phyloP scores from a whole-genome alignment of 2,888 invertebrate genomes.

The Drosophila kanekoi region DNA sequence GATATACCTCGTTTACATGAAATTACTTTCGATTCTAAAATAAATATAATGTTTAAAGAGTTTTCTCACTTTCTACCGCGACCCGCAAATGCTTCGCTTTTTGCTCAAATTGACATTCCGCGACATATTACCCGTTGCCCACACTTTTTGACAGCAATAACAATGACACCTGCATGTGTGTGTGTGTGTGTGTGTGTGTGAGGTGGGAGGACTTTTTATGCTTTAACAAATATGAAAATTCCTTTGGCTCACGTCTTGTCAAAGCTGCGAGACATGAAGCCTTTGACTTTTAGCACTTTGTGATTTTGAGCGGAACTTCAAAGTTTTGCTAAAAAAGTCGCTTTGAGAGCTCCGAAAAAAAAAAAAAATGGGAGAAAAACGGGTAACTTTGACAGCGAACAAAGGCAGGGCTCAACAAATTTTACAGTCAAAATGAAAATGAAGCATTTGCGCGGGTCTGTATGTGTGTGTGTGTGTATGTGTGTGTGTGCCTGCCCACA shows the following conservation, averaged over 20 bases:
- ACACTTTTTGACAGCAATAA: conserved; percentile 1
- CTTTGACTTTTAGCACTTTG: conserved; percentile 53
- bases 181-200: neutral
- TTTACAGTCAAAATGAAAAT: conserved; percentile 42
- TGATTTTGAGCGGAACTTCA: conserved; percentile 59
- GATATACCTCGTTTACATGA: too few relatives aligned
- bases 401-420: conserved; percentile 45
- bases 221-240: conserved; percentile 39
- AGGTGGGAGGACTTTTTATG: neutral
- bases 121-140: conserved; percentile 8
- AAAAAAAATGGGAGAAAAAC: conserved; percentile 10
- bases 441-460: conserved; percentile 23
- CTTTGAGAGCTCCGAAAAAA: conserved; percentile 35
- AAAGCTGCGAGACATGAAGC: conserved; percentile 45
- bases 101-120: conserved; percentile 24
- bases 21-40: too few relatives aligned
- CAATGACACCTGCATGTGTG: neutral
- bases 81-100: neutral
- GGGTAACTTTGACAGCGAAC: conserved; percentile 40
- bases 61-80: too few relatives aligned
- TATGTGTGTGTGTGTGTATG: neutral
- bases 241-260: conserved; percentile 32
- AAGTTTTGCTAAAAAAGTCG: conserved; percentile 52
- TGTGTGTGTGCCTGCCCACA: conserved; percentile 26
- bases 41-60: too few relatives aligned